These are phyloP conservation scores for Callyntrura guangdongensis DNA, from an alignment of 2,888 invertebrate genomes.

Conservation along the genomic window DNA sequence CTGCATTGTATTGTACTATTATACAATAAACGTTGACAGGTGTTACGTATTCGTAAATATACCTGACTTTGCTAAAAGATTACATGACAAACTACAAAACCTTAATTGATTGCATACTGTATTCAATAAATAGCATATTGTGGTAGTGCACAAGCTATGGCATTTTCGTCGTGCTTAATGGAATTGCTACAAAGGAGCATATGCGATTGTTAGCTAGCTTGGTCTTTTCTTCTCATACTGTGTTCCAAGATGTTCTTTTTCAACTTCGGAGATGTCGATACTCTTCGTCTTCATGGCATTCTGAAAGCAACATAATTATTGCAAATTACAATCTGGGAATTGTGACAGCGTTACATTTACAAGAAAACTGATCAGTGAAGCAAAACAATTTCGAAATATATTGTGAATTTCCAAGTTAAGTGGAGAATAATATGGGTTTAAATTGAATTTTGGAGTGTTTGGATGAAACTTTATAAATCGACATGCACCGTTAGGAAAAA, in stretches of 20 bases:
- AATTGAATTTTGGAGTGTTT: too few species aligned
- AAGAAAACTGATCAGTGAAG: too few species aligned
- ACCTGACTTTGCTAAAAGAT: not conserved
- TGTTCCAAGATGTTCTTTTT: constrained; percentile 82
- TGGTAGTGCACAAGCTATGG: too few species aligned
- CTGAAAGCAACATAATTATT: constrained; percentile 65
- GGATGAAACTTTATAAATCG: too few species aligned
- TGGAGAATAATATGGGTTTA: too few species aligned
- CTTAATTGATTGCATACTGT: not conserved
- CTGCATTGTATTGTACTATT: not conserved
- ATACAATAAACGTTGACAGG: not conserved
- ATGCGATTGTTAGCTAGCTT: constrained; percentile 71
- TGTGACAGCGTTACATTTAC: not conserved
- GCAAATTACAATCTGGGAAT: too few species aligned
- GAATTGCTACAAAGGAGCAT: not conserved
- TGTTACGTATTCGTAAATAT: not conserved
- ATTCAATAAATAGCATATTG: too few species aligned
- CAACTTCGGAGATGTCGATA: constrained; percentile 82
- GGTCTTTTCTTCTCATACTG: constrained; percentile 77
- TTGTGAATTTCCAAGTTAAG: too few species aligned
- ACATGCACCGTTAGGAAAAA: too few species aligned
- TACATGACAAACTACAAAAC: constrained; percentile 8
- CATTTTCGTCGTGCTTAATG: not conserved
- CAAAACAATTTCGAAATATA: constrained; percentile 18
- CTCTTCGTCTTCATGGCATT: constrained; percentile 82